phyloP scores from a whole-genome alignment of 2,888 invertebrate species.

The Apoderus coryli region DNA sequence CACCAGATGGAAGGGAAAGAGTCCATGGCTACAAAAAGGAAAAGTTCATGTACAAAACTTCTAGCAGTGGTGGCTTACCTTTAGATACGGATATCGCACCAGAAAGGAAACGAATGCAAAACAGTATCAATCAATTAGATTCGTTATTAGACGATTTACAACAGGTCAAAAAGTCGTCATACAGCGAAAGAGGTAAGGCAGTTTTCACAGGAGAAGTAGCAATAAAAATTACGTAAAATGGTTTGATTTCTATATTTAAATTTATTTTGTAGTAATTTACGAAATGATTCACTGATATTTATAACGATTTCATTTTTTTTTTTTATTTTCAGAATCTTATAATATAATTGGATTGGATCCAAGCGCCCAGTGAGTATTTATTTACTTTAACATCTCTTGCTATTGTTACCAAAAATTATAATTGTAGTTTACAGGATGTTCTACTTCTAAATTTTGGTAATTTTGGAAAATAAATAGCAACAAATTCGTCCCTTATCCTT shows the following conservation, averaged over 20 bases:
- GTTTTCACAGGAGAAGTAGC: constrained; percentile 6
- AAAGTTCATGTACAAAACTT: constrained; percentile 27
- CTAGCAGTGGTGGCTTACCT: constrained; percentile 17
- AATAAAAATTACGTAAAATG: constrained; percentile 24
- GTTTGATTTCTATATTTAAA: constrained; percentile 26
- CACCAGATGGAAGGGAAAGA: constrained; percentile 30
- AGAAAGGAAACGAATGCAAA: constrained; percentile 29
- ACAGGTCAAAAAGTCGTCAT: constrained; percentile 29
- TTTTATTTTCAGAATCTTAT: constrained; percentile 29
- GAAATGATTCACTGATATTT: constrained; percentile 4
- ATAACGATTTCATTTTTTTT: constrained; percentile 12
- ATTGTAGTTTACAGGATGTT: no score
- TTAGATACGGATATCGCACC: constrained; percentile 19
- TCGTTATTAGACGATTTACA: constrained; percentile 60
- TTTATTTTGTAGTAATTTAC: no score
- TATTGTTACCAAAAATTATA: no score
- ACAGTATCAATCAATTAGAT: constrained; percentile 63
- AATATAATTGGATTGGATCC: constrained; percentile 29
- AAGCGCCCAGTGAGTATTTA: constrained; percentile 28
- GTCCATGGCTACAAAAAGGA: constrained; percentile 31
- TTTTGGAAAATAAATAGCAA: no score
- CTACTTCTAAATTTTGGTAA: no score
- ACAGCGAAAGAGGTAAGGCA: constrained; percentile 22
- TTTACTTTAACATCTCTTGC: no score
- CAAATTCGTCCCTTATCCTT: no score